These are phyloP conservation scores for Willowsia nigromaculata DNA, from an alignment of 2,888 invertebrate species.

Conservation along the genomic window DNA sequence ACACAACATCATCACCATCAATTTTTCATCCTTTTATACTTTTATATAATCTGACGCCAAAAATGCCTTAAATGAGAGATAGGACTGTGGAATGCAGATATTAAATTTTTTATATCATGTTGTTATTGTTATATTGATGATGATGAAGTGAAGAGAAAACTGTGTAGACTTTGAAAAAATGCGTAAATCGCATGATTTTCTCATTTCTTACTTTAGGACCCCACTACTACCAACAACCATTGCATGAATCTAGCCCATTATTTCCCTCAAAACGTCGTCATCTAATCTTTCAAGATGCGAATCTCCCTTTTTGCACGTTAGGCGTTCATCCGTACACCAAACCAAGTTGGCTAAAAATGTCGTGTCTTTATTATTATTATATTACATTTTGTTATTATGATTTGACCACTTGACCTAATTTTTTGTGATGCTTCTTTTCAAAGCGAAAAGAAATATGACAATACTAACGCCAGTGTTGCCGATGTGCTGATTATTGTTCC, in stretches of 20 bases:
- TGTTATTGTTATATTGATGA: not conserved
- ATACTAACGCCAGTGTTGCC: slow-evolving; percentile 3
- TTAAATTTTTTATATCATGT: not conserved
- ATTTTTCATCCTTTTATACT: not conserved
- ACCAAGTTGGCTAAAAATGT: slow-evolving; percentile 29
- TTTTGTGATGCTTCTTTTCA: slow-evolving; percentile 23
- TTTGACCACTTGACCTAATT: slow-evolving; percentile 70
- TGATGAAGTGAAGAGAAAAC: not conserved
- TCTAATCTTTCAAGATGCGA: slow-evolving; percentile 22
- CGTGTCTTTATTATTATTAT: slow-evolving; percentile 33
- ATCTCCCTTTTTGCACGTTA: slow-evolving; percentile 10
- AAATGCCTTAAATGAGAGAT: not conserved
- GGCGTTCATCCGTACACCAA: not conserved
- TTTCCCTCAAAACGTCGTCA: slow-evolving; percentile 52
- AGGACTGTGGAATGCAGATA: not conserved
- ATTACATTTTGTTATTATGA: slow-evolving; percentile 52
- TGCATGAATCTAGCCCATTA: slow-evolving; percentile 16
- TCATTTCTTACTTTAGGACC: not conserved
- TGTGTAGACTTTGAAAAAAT: slow-evolving; percentile 17
- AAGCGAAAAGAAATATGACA: slow-evolving; percentile 25
- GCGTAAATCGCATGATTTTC: slow-evolving; percentile 39
- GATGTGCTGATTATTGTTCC: slow-evolving; percentile 52
- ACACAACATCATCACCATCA: not conserved
- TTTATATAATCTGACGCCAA: slow-evolving; percentile 26
- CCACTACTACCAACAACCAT: not conserved